Conservation (phyloP, 2,113 vertebrate species). For the Cryptomyrus ogoouensis region DNA sequence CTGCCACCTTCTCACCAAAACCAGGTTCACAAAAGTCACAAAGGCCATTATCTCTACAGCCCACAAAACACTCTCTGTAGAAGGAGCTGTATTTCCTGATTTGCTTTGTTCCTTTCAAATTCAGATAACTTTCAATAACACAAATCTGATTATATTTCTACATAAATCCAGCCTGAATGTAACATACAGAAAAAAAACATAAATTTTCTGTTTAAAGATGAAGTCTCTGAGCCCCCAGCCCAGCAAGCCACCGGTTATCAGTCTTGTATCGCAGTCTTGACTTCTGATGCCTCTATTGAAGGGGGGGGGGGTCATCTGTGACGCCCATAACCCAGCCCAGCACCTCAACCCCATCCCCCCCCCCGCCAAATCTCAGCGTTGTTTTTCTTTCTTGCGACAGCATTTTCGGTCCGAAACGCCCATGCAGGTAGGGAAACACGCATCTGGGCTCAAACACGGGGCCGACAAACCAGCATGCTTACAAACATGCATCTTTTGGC, state of each 20-base stretch:
- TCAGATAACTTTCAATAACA: not conserved
- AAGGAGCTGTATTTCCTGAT: not conserved
- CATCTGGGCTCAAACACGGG: not conserved
- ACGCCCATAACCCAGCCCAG: conserved; percentile 22
- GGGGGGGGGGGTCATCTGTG: conserved; percentile 50
- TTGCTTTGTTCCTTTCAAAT: not conserved
- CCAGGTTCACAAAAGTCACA: not conserved
- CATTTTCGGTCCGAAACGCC: conserved; percentile 45
- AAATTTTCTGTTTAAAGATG: not conserved
- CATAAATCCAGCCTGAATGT: not conserved
- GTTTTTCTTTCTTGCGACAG: conserved; percentile 1
- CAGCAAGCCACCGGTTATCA: conserved; percentile 11
- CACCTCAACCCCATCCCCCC: not conserved
- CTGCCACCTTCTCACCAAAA: not conserved
- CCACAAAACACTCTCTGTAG: not conserved
- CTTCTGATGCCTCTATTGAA: conserved; percentile 52
- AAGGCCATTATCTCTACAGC: not conserved
- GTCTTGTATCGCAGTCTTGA: conserved; percentile 52
- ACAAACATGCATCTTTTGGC: too few relatives aligned
- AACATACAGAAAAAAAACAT: not conserved
- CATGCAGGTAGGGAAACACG: conserved; percentile 56
- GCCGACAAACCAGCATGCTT: too few relatives aligned
- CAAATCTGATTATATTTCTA: not conserved
- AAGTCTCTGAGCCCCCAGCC: too few relatives aligned
- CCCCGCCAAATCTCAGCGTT: conserved; percentile 31